A percentile compares a stretch with the other conserved stretches of the same genome.
Conservation (phyloP, 2,888 invertebrate genomes). For the Dasypolia templi region DNA sequence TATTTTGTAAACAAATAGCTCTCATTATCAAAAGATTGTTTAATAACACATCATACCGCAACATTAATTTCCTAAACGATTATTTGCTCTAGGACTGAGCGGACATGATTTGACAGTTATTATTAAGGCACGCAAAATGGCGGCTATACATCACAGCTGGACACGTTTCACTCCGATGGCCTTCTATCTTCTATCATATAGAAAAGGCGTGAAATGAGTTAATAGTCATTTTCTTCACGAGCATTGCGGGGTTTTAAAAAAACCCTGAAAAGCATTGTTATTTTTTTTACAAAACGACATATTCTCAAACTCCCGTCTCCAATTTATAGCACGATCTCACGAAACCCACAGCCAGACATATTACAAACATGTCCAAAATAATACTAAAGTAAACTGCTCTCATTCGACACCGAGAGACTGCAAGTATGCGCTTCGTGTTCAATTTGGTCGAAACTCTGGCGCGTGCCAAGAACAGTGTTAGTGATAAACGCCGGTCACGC, state of each 20-base stretch:
- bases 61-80: constrained; percentile 33
- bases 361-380: constrained; percentile 58
- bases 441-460: constrained; percentile 62
- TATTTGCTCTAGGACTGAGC: constrained; percentile 34
- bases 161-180: constrained; percentile 21
- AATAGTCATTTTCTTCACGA: background rate
- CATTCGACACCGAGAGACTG: constrained; percentile 53
- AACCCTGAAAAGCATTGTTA: background rate
- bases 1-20: constrained; percentile 22
- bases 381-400: constrained; percentile 48
- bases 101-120: constrained; percentile 40
- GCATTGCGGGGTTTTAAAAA: no score
- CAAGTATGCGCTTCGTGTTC: constrained; percentile 60
- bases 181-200: constrained; percentile 29
- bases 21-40: constrained; percentile 16
- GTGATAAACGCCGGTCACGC: constrained; percentile 68
- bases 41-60: constrained; percentile 12
- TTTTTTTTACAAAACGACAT: background rate
- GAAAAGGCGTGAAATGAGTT: background rate
- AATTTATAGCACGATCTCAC: constrained; percentile 1
- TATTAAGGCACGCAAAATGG: constrained; percentile 46
- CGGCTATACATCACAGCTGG: constrained; percentile 35
- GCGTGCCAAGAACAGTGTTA: constrained; percentile 53
- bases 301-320: background rate
- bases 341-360: constrained; percentile 40